These are phyloP conservation scores for Metaphire vulgaris DNA, from an alignment of 1,140 invertebrate genomes.

Conservation along the genomic window DNA sequence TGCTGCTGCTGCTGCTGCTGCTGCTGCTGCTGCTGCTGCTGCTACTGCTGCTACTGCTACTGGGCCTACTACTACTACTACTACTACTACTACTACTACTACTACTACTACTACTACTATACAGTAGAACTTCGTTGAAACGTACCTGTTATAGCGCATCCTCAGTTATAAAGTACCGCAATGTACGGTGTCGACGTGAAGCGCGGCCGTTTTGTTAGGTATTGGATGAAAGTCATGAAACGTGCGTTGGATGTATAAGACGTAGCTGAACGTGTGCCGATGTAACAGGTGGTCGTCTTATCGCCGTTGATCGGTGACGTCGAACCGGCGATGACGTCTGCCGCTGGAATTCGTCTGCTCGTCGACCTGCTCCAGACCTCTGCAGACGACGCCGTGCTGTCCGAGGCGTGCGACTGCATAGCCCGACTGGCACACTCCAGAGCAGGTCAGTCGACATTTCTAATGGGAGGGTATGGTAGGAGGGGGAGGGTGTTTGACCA, in stretches of 20 bases:
- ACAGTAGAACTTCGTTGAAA: too few relatives aligned
- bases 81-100: conserved; percentile 1
- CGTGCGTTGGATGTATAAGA: too few relatives aligned
- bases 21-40: neutral
- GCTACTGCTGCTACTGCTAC: neutral
- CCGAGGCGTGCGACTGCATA: conserved; percentile 44
- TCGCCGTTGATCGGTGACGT: conserved; percentile 50
- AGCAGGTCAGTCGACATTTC: conserved; percentile 38
- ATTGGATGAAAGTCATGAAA: too few relatives aligned
- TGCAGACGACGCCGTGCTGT: conserved; percentile 36
- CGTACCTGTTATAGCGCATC: too few relatives aligned
- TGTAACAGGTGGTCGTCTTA: conserved; percentile 49
- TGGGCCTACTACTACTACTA: neutral
- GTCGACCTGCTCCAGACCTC: conserved; percentile 46
- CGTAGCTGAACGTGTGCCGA: too few relatives aligned
- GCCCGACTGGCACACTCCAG: conserved; percentile 47
- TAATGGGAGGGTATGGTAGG: conserved; percentile 3
- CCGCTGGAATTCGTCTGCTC: conserved; percentile 47
- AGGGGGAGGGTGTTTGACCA: neutral
- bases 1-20: too few relatives aligned
- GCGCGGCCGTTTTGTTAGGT: too few relatives aligned
- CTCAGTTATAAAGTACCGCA: too few relatives aligned
- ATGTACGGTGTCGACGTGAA: too few relatives aligned
- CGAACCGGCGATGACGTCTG: conserved; percentile 48
- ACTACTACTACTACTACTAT: conserved; percentile 2